Conservation (phyloP, 1,140 invertebrate genomes). For the Hyposmocoma kahamanoa region DNA sequence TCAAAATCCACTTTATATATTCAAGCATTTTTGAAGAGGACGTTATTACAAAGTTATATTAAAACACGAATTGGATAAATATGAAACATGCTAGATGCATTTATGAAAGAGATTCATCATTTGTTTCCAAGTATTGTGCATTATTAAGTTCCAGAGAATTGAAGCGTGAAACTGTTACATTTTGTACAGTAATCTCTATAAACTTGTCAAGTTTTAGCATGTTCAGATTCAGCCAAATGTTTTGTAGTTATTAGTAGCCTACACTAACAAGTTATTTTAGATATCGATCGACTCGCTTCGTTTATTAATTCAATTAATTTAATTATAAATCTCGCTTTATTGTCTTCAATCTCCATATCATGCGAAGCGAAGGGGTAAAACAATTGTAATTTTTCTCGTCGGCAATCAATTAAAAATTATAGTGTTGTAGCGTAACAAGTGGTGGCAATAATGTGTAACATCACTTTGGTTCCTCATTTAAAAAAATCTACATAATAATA, state of each 20-base stretch:
- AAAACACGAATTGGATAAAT: too few species aligned
- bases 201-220: too few species aligned
- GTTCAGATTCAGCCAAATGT: too few species aligned
- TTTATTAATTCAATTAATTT: conserved; percentile 62
- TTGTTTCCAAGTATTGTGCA: too few species aligned
- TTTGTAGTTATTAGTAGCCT: conserved; percentile 11
- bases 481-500: conserved; percentile 36
- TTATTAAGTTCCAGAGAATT: too few species aligned
- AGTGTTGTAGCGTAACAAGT: conserved; percentile 62
- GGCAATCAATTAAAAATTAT: conserved; percentile 9
- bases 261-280: conserved; percentile 52
- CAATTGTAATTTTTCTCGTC: conserved; percentile 19
- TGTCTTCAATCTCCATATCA: conserved; percentile 66
- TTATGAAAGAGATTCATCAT: too few species aligned
- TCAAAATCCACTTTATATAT: too few species aligned
- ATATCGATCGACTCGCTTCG: conserved; percentile 56
- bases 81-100: too few species aligned
- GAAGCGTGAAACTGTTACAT: too few species aligned
- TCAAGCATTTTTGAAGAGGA: too few species aligned
- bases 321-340: conserved; percentile 69
- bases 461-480: conserved; percentile 64
- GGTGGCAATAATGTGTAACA: conserved; percentile 52
- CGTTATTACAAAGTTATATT: too few species aligned
- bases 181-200: too few species aligned
- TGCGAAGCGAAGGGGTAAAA: conserved; percentile 31